Percentiles rank a stretch among this genome's conserved stretches.
Conservation (phyloP, 1,140 invertebrate genomes). For the Habropoda laboriosa region DNA sequence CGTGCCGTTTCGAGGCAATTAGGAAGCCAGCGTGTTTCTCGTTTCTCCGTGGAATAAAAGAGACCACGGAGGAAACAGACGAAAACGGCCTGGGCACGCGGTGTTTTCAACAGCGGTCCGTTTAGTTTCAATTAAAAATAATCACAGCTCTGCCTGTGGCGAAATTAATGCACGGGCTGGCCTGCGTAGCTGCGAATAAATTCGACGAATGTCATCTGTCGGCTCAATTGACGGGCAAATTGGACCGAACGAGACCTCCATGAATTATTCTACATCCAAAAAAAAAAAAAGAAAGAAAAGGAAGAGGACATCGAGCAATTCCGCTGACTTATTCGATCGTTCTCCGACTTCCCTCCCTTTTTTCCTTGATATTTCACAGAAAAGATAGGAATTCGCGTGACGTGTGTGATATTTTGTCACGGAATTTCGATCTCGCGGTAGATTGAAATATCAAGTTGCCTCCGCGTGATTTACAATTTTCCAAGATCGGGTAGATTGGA, state of each 20-base stretch:
- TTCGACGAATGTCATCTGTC: conserved; percentile 32
- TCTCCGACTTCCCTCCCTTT: not conserved
- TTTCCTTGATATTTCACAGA: not conserved
- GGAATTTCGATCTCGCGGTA: not conserved
- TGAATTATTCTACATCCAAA: conserved; percentile 23
- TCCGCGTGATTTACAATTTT: not conserved
- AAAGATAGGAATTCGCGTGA: not conserved
- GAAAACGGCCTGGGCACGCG: not conserved
- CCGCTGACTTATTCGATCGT: not conserved
- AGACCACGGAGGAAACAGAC: not conserved
- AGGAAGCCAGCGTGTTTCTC: not conserved
- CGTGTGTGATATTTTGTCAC: not conserved
- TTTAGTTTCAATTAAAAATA: conserved; percentile 40
- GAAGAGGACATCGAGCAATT: not conserved
- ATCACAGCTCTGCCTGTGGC: conserved; percentile 19
- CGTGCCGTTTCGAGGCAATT: conserved; percentile 13
- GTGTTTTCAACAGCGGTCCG: not conserved
- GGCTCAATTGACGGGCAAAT: conserved; percentile 41
- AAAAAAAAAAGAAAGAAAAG: not conserved
- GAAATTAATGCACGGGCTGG: conserved; percentile 12
- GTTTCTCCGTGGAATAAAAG: not conserved
- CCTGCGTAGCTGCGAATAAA: conserved; percentile 5
- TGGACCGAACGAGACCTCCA: not conserved
- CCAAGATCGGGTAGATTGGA: too few species aligned
- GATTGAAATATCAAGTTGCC: not conserved